Base-by-base conservation (phyloP, 2,888 invertebrate genomes). In the Chrysolina oricalcia region DNA sequence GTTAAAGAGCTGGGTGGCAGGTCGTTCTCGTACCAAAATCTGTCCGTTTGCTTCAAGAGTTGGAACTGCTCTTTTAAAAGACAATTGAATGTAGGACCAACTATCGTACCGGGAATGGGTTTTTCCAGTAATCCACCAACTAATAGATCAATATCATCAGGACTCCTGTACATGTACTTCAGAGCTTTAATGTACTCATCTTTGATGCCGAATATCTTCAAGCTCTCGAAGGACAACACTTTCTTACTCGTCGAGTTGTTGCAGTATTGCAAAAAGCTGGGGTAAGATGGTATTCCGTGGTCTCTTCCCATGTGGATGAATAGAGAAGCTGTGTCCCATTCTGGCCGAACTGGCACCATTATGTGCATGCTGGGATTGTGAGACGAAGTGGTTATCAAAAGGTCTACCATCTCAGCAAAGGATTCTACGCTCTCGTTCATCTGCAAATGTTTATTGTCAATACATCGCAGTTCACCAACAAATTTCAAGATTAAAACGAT, bases 21-120 rank as follows among this genome's bases (percentile, higher is more conserved):
- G 85, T 97, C 97, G 86, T 97, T 97, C 88, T 98, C 98, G 85
- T 97, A 98, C 97, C 97, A 98, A 87, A 97, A 98, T 78, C 98
- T 91, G 90, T 98, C 98, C 70, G 97, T 95, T 83, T 94, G 93
- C 83, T 96, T 93, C 8, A 97, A 89, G 79, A 94, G 93, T 50
- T 93, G 92, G 87, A 98, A 97, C 87, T 98, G 98, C 70, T 93
- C 88, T 35, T 94, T 94, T 11, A 98, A 86, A 9, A 98, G 90
- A 84, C 98, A 98, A n/a, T 94, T 94, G 69, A 97, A 93, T 0
- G 97, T 97, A 0, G 95, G 94, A 1, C 98, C 98, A 5, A 98
- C 93, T 0, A 96, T 92, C 0, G 96, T 94, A 5, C 97, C 82
- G 0, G 93, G 92, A 0, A 92, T 91, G 0, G 96, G 93, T 70